Percentiles rank a stretch among this genome's conserved stretches.
Evolutionary conservation across 2,888 invertebrate species (phyloP).

Genomic region (Himalopsyche kuldschensis): DNA sequence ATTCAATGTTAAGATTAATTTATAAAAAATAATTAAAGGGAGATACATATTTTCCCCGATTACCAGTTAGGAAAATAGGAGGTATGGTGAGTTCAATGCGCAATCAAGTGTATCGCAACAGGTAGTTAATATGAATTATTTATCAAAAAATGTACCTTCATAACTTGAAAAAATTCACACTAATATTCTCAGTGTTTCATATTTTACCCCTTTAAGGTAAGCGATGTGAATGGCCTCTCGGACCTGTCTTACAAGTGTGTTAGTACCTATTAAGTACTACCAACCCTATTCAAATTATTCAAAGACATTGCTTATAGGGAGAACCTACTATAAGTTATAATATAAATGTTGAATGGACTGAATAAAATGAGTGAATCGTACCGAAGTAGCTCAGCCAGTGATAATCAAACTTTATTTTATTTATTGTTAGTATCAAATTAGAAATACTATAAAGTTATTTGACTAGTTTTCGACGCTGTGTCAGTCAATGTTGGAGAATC

Average conservation of each 20-base stretch:
- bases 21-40: no score
- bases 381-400: neutral
- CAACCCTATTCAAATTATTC: neutral
- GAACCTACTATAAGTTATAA: neutral
- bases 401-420: no score
- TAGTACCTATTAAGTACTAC: neutral
- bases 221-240: neutral
- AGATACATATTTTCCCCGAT: no score
- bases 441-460: no score
- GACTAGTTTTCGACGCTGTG: no score
- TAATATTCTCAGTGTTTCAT: neutral
- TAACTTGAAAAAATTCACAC: neutral
- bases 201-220: neutral
- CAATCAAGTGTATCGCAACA: neutral
- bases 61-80: no score
- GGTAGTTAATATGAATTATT: neutral
- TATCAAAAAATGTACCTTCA: neutral
- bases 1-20: no score
- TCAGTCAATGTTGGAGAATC: no score
- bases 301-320: neutral
- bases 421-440: no score
- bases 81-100: neutral
- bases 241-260: neutral
- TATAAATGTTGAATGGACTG: neutral
- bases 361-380: neutral